A percentile compares a stretch with the other conserved stretches of the same genome.
These are phyloP conservation scores for Zeus faber DNA, from an alignment of 2,113 vertebrate genomes.

Conservation along the genomic window DNA sequence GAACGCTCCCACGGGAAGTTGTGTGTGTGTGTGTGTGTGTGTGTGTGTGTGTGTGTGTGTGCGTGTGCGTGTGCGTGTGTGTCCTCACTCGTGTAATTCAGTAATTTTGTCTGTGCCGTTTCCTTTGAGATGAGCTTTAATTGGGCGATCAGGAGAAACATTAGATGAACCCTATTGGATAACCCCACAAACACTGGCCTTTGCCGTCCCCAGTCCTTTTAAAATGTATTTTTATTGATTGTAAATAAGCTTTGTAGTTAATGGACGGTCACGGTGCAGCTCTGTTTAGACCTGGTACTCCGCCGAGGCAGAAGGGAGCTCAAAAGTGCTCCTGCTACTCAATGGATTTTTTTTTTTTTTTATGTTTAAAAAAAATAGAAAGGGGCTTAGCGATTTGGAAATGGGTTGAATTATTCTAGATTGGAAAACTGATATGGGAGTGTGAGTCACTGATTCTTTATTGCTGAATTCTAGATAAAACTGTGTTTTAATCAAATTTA, in stretches of 20 bases:
- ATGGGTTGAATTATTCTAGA: constrained; percentile 21
- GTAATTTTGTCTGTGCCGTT: constrained; percentile 33
- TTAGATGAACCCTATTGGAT: constrained; percentile 51
- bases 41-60: background rate
- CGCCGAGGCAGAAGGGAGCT: background rate
- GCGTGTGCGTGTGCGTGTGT: background rate
- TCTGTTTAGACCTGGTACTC: constrained; percentile 12
- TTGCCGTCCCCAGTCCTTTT: constrained; percentile 46
- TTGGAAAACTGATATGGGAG: background rate
- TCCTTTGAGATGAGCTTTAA: constrained; percentile 44
- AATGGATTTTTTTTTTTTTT: constrained; percentile 37
- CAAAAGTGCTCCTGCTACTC: constrained; percentile 34
- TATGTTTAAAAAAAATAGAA: constrained; percentile 24
- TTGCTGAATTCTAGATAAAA: too few species aligned
- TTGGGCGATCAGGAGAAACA: constrained; percentile 43
- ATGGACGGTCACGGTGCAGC: constrained; percentile 35
- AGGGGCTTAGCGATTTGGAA: constrained; percentile 32
- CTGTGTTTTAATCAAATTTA: too few species aligned
- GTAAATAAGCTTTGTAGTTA: constrained; percentile 60
- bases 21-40: background rate
- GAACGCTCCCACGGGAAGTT: constrained; percentile 38
- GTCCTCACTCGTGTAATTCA: constrained; percentile 36
- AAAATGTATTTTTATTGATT: constrained; percentile 60
- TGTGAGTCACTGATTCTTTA: too few species aligned
- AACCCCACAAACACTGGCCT: constrained; percentile 41